Evolutionary conservation across 2,888 invertebrate species (phyloP), one percentile per base, ranked within the genome.

Genomic region (Phortica okadai): DNA sequence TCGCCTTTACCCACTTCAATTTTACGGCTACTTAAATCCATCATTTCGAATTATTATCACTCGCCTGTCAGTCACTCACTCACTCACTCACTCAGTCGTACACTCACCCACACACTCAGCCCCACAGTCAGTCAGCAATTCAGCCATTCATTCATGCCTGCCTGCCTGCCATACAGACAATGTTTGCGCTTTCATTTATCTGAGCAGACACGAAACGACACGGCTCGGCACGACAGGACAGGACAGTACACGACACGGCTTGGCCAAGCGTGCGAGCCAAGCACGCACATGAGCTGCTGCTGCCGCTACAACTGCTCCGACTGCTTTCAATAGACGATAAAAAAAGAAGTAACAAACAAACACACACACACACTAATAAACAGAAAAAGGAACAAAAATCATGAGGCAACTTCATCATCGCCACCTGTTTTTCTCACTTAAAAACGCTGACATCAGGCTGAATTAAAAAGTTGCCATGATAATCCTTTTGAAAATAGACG

Each of bases 381-480:
- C 14, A 14, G 14, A 50, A 50, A 50, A 50, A 50, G 14, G 14
- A 6, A 50, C 14, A 50, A 50, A 50, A 50, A 50, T 14, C 50
- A 11, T 50, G 33, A 33, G 33, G 33, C 50, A 50, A 50, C 50
- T 50, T 50, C 50, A 50, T 11, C 50, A 3, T 50, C 50, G 10
- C 50, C 50, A 50, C 16, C 62, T 62, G 16, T 25, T 62, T 62
- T 62, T n/a, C 62, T 8, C 25, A 21, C 21, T 16, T 10, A 45
- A 72, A 72, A 54, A 72, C n/a, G 70, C 70, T 72, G 70, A 72
- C 70, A 72, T 72, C 70, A 72, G 70, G 54, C 70, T 77, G 86
- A 85, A 87, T 85, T 85, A 87, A 85, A 85, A 85, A 85, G 85
- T 85, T 85, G 87, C 84, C 85, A 83, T 85, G 86, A 85, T 85